Evolutionary conservation across 92 coral and sea anemone genomes (phyloP), one percentile per base, ranked within the genome.

Genomic region (Palythoa grandiflora): DNA sequence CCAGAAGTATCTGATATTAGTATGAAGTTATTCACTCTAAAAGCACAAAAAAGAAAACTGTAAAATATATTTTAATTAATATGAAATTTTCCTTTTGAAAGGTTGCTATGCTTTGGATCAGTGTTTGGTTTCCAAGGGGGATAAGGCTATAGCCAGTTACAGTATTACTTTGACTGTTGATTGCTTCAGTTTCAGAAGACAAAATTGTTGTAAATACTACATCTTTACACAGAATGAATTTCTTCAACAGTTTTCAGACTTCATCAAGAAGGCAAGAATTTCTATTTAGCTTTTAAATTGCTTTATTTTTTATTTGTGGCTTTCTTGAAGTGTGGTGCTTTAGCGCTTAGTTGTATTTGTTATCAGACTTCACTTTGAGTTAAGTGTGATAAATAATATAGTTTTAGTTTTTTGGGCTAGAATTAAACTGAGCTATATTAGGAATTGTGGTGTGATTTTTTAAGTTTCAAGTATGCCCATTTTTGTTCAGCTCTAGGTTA

Each of bases 81-180:
- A 60, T 79, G 37, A n/a, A 77, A 79, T 79, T 38, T 60, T 79
- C 73, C 37, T 38, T 79, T 59, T 79, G 84, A 38, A 65, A 39
- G 35, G 86, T 81, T 81, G 86, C 86, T 66, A 81, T 52, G 86
- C 60, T 44, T 68, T 28, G 38, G 52, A 21, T 39, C 44, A 59
- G 65, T 80, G 86, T 81, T 81, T 81, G 86, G 86, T 81, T 81
- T 81, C 86, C 75, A 81, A 14, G 75, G 73, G 75, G 12, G 48
- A 81, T 61, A 81, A 19, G 37, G 48, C 40, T 8, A 44, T 44
- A 44, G 40, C 75, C n/a, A 5, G 86, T 66, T 48, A 81, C 44
- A 66, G 35, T 65, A 54, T 81, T 65, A 81, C 59, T 81, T 81
- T 20, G 10, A 48, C 19, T 47, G 35, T 16, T 65, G 74, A 44